Percentiles rank a stretch among this genome's conserved stretches.
Evolutionary conservation across 1,140 invertebrate species (phyloP).

Genomic region (Drosophila takahashii): DNA sequence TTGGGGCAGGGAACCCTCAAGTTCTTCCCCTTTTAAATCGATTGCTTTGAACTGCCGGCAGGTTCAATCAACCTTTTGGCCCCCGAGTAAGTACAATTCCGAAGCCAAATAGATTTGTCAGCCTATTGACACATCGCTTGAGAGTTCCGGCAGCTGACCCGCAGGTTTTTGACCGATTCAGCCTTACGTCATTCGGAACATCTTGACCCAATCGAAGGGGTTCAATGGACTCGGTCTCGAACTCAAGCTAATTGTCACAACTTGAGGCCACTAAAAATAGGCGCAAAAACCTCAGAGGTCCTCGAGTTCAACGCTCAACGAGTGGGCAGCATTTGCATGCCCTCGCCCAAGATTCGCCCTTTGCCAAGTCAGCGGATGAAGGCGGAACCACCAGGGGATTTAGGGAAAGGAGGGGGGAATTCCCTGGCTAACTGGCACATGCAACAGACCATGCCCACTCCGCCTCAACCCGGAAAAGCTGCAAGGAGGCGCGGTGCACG

Average conservation of each 20-base stretch:
- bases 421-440: slow-evolving; percentile 61
- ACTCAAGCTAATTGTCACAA: slow-evolving; percentile 58
- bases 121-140: slow-evolving; percentile 57
- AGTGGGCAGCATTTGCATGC: slow-evolving; percentile 53
- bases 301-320: slow-evolving; percentile 47
- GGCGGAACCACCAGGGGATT: slow-evolving; percentile 11
- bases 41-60: slow-evolving; percentile 57
- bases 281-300: slow-evolving; percentile 23
- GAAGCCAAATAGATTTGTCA: slow-evolving; percentile 61
- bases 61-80: slow-evolving; percentile 75
- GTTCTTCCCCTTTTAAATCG: slow-evolving; percentile 36
- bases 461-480: not conserved
- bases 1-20: slow-evolving; percentile 25
- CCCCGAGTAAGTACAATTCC: slow-evolving; percentile 28
- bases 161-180: slow-evolving; percentile 3
- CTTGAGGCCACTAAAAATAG: slow-evolving; percentile 51
- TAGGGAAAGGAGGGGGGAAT: not conserved
- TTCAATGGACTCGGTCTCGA: slow-evolving; percentile 63
- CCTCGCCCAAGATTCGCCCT: slow-evolving; percentile 53
- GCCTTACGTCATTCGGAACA: slow-evolving; percentile 56
- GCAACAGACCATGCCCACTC: slow-evolving; percentile 54
- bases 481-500: not conserved
- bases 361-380: slow-evolving; percentile 42
- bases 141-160: slow-evolving; percentile 62
- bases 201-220: slow-evolving; percentile 60